Base-by-base conservation (phyloP, 2,888 invertebrate genomes). In the Electrophaes corylata region DNA sequence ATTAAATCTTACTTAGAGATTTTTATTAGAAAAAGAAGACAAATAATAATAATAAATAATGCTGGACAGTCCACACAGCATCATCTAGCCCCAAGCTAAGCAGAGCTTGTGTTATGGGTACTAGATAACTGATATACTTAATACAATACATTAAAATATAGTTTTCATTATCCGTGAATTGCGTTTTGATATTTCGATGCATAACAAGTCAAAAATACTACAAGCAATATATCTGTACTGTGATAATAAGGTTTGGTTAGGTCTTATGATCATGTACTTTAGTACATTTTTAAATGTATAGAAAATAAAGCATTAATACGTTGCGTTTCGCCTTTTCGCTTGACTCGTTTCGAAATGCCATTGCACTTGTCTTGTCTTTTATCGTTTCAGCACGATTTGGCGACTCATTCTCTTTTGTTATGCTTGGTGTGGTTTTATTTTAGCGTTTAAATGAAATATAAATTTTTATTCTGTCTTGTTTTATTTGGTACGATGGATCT, bases 301-400 rank as follows among this genome's bases (percentile, higher is more conserved):
- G 23, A 64, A 29, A 72, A 68, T 72, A 71, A 73, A 75, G 73
- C 78, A 80, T 80, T 81, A 79, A 75, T 75, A 8, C 75, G 72
- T 81, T 77, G 70, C 69, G 70, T 83, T 82, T 80, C 72, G 70
- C 73, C 87, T 83, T 83, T 85, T 86, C 85, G 86, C 80, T 84
- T 82, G 73, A 79, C 66, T 72, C 69, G 69, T 73, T 72, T 73
- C 41, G 31, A 71, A 72, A 75, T 78, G 74, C 73, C 72, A 43
- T 67, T 60, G 72, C 73, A 75, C 73, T 67, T 65, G 55, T 72
- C 65, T 68, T 65, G 69, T 69, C 54, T 61, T n/a, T 71, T 61
- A 51, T 74, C 68, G 72, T 79, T 83, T 76, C 78, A 78, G 79
- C 78, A 76, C 72, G 49, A 73, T 67, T 68, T 65, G 62, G 67